Percentiles rank a stretch among this genome's conserved stretches.
These are phyloP conservation scores for Apostichopus californicus DNA, from an alignment of 35 echinoderm and acorn worm genomes.

Conservation along the genomic window DNA sequence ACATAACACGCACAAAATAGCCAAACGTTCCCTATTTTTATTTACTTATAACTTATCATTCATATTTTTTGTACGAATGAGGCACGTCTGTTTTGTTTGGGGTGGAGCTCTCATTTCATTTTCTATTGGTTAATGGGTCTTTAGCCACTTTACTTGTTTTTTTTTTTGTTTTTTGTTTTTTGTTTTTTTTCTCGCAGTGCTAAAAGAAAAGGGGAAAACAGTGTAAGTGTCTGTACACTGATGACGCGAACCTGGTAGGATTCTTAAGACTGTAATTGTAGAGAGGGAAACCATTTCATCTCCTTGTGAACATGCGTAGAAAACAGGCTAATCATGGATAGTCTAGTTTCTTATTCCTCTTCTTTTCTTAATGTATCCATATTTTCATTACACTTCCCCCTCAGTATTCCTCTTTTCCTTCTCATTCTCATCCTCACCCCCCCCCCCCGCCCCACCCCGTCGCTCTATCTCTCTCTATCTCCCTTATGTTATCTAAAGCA, in stretches of 20 bases:
- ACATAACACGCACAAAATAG: slow-evolving; percentile 30
- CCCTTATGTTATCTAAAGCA: no score
- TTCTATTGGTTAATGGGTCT: slow-evolving; percentile 57
- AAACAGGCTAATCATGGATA: background rate
- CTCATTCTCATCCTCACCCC: no score
- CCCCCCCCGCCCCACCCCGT: no score
- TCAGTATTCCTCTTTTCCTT: no score
- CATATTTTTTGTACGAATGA: slow-evolving; percentile 52
- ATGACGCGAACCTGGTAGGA: background rate
- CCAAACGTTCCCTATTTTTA: slow-evolving; percentile 36
- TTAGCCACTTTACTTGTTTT: slow-evolving; percentile 35
- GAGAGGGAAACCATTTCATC: background rate
- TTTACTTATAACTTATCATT: slow-evolving; percentile 44
- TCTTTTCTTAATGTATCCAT: no score
- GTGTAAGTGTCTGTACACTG: background rate
- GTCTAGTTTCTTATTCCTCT: no score
- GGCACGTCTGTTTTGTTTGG: slow-evolving; percentile 50
- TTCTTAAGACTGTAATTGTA: background rate
- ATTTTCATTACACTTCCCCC: no score
- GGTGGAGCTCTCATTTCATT: slow-evolving; percentile 55
- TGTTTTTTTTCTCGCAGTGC: background rate
- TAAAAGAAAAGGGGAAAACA: background rate
- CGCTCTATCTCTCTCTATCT: no score
- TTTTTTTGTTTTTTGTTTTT: no score
- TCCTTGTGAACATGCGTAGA: slow-evolving; percentile 25